Evolutionary conservation across 1,140 invertebrate species (phyloP).

Genomic region (Matsumurasca onukii): DNA sequence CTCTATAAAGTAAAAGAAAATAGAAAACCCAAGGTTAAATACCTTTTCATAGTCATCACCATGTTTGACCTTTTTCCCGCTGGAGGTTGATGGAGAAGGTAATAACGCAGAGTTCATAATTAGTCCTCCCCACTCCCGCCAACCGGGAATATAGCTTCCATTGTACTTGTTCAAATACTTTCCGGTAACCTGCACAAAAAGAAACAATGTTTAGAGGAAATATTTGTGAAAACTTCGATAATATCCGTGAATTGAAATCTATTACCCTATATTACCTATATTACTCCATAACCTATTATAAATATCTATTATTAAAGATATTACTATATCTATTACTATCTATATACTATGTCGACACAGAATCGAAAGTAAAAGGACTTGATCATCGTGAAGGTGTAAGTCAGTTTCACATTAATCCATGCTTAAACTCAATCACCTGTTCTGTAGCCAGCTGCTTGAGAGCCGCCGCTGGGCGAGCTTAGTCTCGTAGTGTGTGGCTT

Average conservation of each 20-base stretch:
- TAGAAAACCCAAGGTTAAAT: conserved; percentile 26
- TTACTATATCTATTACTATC: too few species aligned
- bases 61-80: conserved; percentile 92
- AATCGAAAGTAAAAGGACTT: too few species aligned
- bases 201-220: too few species aligned
- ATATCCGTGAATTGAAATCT: too few species aligned
- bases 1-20: not conserved
- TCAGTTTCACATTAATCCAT: too few species aligned
- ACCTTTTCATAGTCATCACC: conserved; percentile 87
- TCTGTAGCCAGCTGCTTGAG: conserved; percentile 87
- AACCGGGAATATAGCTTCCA: conserved; percentile 90
- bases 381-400: too few species aligned
- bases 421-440: conserved; percentile 85
- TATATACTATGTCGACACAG: too few species aligned
- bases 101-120: conserved; percentile 98
- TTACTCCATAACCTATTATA: too few species aligned
- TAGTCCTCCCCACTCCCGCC: conserved; percentile 95
- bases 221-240: too few species aligned
- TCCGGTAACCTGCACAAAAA: conserved; percentile 82
- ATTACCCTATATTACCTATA: too few species aligned
- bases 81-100: conserved; percentile 96
- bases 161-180: conserved; percentile 99
- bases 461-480: conserved; percentile 91
- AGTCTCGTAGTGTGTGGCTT: conserved; percentile 87
- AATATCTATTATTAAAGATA: too few species aligned